Evolutionary conservation across 2,113 vertebrate genomes (phyloP).

Genomic region (Acrocephalus arundinaceus): DNA sequence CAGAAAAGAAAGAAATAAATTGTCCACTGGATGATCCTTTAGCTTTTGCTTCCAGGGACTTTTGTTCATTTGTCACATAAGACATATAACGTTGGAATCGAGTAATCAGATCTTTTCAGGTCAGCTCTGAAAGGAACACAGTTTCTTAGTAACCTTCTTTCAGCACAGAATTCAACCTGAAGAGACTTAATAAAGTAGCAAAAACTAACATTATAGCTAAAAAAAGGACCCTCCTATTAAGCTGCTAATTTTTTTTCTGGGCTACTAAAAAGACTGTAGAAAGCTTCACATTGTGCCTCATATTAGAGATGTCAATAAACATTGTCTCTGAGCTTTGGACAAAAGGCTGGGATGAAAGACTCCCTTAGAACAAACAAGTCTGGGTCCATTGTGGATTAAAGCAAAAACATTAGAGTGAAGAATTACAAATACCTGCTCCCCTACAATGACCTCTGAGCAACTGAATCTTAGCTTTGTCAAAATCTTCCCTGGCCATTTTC

Average conservation of each 20-base stretch:
- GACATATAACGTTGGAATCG: neutral
- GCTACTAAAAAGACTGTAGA: neutral
- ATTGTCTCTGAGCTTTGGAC: neutral
- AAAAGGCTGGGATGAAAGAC: neutral
- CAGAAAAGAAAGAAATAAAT: neutral
- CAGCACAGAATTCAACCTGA: neutral
- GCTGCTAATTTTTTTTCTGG: neutral
- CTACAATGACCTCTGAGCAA: neutral
- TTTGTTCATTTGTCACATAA: neutral
- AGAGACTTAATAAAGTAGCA: neutral
- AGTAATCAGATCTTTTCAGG: neutral
- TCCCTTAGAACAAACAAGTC: neutral
- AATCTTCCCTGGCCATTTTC: neutral
- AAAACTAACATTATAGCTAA: neutral
- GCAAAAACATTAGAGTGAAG: neutral
- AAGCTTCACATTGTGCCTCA: neutral
- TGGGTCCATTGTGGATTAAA: neutral
- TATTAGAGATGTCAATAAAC: neutral
- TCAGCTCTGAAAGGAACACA: neutral
- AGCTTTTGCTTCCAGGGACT: neutral
- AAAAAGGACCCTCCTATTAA: neutral
- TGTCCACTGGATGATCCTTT: neutral
- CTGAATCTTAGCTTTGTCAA: neutral
- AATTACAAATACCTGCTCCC: neutral
- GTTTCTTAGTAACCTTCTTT: neutral